Evolutionary conservation across 2,797 vertebrate species (phyloP).

Genomic region (Oreonectes daqikongensis): DNA sequence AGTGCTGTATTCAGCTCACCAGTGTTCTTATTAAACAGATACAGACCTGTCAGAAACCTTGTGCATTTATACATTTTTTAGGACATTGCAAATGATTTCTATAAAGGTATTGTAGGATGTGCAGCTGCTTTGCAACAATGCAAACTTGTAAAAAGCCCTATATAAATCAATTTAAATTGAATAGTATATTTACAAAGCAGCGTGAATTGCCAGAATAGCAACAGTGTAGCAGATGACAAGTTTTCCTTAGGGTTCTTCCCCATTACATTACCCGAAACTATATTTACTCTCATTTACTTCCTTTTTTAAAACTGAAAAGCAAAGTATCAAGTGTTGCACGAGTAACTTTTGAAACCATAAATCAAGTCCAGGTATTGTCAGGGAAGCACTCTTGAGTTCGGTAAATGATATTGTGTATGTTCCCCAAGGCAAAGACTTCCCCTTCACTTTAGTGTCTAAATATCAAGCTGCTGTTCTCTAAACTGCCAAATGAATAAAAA

Average conservation of each 20-base stretch:
- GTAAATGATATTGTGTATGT: conserved; percentile 22
- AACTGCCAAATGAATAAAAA: no score
- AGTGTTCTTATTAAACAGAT: no score
- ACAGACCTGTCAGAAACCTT: background rate
- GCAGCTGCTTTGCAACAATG: no score
- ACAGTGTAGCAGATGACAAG: background rate
- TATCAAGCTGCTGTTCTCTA: background rate
- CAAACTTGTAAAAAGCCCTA: no score
- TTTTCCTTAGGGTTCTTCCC: background rate
- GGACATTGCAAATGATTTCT: background rate
- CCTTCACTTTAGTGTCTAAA: conserved; percentile 27
- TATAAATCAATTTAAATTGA: no score
- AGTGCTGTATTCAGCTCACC: no score
- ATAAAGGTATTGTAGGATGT: no score
- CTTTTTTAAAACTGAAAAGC: conserved; percentile 14
- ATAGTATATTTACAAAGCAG: conserved; percentile 3
- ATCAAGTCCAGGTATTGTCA: conserved; percentile 34
- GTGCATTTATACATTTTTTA: background rate
- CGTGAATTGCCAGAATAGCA: background rate
- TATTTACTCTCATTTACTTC: background rate
- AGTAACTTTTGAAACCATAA: background rate
- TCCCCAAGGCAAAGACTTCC: conserved; percentile 20
- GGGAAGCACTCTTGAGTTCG: conserved; percentile 35
- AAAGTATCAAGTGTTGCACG: conserved; percentile 27
- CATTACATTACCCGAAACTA: background rate